Percentiles rank a stretch among this genome's conserved stretches.
Evolutionary conservation across 2,888 invertebrate species (phyloP).

Genomic region (Idaea dimidiata): DNA sequence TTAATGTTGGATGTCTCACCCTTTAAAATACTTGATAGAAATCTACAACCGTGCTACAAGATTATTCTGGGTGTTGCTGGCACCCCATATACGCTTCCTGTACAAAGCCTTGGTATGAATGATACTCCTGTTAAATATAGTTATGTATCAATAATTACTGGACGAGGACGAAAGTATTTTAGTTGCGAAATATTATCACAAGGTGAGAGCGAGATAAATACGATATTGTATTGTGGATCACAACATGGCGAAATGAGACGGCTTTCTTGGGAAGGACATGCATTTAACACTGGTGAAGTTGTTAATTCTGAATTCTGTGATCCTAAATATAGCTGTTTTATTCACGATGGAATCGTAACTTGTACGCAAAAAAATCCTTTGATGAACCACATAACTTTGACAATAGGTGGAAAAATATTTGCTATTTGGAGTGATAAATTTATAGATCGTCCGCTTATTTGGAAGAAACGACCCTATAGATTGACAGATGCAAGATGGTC

Average conservation of each 20-base stretch:
- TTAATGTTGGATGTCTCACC: conserved; percentile 82
- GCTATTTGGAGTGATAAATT: conserved; percentile 88
- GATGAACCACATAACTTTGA: conserved; percentile 81
- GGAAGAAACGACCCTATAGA: conserved; percentile 81
- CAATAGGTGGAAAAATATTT: conserved; percentile 88
- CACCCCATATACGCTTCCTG: conserved; percentile 54
- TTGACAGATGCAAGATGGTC: conserved; percentile 88
- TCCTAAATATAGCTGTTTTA: conserved; percentile 67
- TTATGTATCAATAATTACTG: conserved; percentile 49
- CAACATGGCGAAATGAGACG: conserved; percentile 69
- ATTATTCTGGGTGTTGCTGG: conserved; percentile 70
- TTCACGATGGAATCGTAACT: conserved; percentile 87
- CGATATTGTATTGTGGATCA: conserved; percentile 59
- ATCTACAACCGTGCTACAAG: conserved; percentile 83
- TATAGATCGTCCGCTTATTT: conserved; percentile 81
- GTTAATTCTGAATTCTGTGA: conserved; percentile 82
- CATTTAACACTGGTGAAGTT: conserved; percentile 82
- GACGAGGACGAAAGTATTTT: conserved; percentile 67
- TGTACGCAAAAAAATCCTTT: conserved; percentile 82
- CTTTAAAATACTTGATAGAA: conserved; percentile 80
- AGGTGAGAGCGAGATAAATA: conserved; percentile 51
- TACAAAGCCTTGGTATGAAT: conserved; percentile 69
- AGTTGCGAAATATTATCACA: conserved; percentile 53
- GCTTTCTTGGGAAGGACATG: conserved; percentile 85
- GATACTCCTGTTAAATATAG: conserved; percentile 54